These are phyloP conservation scores for Lucilia cuprina DNA, from an alignment of 1,140 invertebrate genomes.

Conservation along the genomic window DNA sequence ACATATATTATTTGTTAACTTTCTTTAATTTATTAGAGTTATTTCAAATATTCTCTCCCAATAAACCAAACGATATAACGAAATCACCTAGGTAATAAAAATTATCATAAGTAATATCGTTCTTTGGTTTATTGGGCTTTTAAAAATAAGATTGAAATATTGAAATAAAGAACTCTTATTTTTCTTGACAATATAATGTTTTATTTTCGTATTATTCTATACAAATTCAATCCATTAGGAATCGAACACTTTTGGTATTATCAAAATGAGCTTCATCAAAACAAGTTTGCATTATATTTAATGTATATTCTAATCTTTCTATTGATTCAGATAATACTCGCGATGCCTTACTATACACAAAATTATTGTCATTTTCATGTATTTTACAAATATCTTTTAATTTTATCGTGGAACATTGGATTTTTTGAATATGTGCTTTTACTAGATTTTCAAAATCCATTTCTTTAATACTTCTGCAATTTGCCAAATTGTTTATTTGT, in stretches of 20 bases:
- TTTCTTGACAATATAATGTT: not conserved
- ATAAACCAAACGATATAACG: too few species aligned
- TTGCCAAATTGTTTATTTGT: not conserved
- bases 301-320: conserved; percentile 45
- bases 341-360: not conserved
- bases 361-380: not conserved
- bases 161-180: too few species aligned
- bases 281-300: conserved; percentile 47
- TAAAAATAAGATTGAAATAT: too few species aligned
- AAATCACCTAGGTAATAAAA: too few species aligned
- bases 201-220: too few species aligned
- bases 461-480: not conserved
- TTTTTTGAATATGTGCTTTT: not conserved
- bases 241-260: conserved; percentile 55
- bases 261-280: conserved; percentile 45
- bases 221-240: conserved; percentile 51
- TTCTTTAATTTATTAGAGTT: too few species aligned
- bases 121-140: too few species aligned
- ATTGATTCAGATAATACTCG: conserved; percentile 45
- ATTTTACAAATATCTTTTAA: not conserved
- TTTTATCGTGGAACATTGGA: not conserved
- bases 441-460: not conserved
- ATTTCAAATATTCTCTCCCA: too few species aligned
- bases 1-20: too few species aligned
- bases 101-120: too few species aligned